Evolutionary conservation across 1,140 invertebrate species (phyloP), one percentile per base, ranked within the genome.

Genomic region (Bombus waltoni): DNA sequence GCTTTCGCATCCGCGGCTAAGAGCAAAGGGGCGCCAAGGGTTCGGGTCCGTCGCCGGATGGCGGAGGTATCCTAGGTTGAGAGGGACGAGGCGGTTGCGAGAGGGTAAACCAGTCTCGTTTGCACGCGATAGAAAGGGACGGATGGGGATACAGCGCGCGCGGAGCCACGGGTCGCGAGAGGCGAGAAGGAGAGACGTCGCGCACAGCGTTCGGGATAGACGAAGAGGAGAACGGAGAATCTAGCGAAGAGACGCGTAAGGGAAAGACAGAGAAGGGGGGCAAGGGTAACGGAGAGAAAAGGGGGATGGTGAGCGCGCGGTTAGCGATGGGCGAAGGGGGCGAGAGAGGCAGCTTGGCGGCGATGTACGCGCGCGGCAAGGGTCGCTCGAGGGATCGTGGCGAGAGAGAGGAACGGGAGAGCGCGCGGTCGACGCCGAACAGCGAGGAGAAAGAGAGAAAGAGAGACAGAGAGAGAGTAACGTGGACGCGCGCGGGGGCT

Each of bases 21-120:
- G 88, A 88, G 91, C 88, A 90, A 92, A 92, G 89, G 89, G 88
- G 92, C 90, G 90, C 89, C 90, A 88, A 92, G 90, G 92, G 92
- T 89, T 91, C 84, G 86, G 88, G 85, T 92, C 90, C 89, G 94
- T 95, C 94, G 87, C 72, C 87, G 90, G 87, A 70, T 85, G 87
- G 83, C 80, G 80, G 81, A 93, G 94, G 94, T 83, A 83, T 80
- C 81, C 80, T 65, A 79, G 94, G 82, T 78, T 68, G 72, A 71
- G 94, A 85, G 71, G 81, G 79, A 83, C 93, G 94, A 62, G 79
- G 85, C 73, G 70, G 88, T 86, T 87, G 85, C 86, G 88, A 87
- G 79, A 75, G 86, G 79, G 86, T 57, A 44, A 59, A 57, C 53
- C 74, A 25, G 74, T 76, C 53, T 76, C 53, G 74, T 76, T 76